Base-by-base conservation (phyloP, 2,888 invertebrate genomes). In the Melanophora roralis region DNA sequence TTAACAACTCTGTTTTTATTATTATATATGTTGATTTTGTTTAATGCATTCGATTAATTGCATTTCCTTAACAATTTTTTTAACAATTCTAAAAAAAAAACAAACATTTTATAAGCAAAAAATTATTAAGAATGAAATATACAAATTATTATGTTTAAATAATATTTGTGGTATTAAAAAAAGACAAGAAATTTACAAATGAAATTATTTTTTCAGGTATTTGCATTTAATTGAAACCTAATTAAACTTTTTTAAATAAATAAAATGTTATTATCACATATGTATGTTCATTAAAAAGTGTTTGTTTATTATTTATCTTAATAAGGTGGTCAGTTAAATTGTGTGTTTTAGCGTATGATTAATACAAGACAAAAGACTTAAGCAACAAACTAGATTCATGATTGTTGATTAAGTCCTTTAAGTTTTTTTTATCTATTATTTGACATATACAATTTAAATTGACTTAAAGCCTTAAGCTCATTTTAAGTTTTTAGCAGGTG, bases 31-130 rank as follows among this genome's bases (percentile, higher is more conserved):
- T 60, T 36, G 62, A 64, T 47, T 57, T 40, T 19, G 27, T 14
- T 1, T 49, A 60, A 64, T 64, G 64, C 49, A 64, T 68, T 73
- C 62, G 57, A 38, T 78, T 57, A 64, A 62, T 62, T 78, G 40
- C 53, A 55, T 49, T 73, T 78, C 27, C n/a, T n/a, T n/a, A 62
- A 53, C 49, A 60, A 65, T 73, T 65, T 53, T 47, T 6, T 3
- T 27, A 14, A 23, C n/a, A 14, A 23, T 60, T 60, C 27, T 64
- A 21, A 36, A 49, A 21, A 64, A 60, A n/a, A n/a, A n/a, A n/a
- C n/a, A n/a, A n/a, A n/a, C n/a, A n/a, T 60, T 60, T 2, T 36
- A 27, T 51, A 27, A 14, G 32, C 32, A 51, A 32, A 51, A 32
- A 9, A 32, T n/a, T n/a, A n/a, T n/a, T n/a, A n/a, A n/a, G n/a